These are phyloP conservation scores for Chorisops tibialis DNA, from an alignment of 2,888 invertebrate species.

Conservation along the genomic window DNA sequence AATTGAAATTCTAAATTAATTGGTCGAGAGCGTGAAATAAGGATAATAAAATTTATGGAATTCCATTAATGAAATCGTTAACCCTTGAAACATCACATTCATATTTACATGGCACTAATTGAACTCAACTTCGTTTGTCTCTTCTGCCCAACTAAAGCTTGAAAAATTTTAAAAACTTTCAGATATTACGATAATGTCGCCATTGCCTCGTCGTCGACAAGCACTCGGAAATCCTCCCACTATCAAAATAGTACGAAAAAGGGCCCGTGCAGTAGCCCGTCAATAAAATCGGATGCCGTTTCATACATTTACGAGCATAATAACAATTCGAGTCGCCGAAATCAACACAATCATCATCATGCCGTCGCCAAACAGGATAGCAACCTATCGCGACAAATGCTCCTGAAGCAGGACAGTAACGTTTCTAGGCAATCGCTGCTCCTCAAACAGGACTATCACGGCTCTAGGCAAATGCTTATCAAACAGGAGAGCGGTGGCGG, in stretches of 20 bases:
- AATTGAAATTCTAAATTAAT: too few relatives aligned
- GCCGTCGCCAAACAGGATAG: slow-evolving; percentile 52
- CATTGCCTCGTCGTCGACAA: slow-evolving; percentile 80
- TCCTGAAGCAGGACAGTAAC: slow-evolving; percentile 37
- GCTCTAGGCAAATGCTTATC: slow-evolving; percentile 50
- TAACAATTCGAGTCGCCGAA: slow-evolving; percentile 36
- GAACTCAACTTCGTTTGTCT: background rate
- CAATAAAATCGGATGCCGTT: slow-evolving; percentile 54
- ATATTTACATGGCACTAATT: background rate
- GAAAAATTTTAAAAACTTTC: slow-evolving; percentile 7
- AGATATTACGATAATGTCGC: slow-evolving; percentile 81
- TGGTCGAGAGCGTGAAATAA: too few relatives aligned
- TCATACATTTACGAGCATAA: slow-evolving; percentile 57
- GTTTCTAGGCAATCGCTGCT: slow-evolving; percentile 45
- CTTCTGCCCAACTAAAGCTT: background rate
- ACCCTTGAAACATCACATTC: background rate
- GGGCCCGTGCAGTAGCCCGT: slow-evolving; percentile 59
- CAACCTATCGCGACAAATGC: slow-evolving; percentile 45
- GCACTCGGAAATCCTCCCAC: slow-evolving; percentile 80
- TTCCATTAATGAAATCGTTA: too few relatives aligned
- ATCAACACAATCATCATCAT: slow-evolving; percentile 42
- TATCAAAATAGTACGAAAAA: slow-evolving; percentile 63
- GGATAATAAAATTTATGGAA: too few relatives aligned
- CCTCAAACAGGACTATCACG: slow-evolving; percentile 50
- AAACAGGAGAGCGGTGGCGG: slow-evolving; percentile 48